Base-by-base conservation (phyloP, 2,113 vertebrate genomes). In the Cryptoleucopteryx plumbea region DNA sequence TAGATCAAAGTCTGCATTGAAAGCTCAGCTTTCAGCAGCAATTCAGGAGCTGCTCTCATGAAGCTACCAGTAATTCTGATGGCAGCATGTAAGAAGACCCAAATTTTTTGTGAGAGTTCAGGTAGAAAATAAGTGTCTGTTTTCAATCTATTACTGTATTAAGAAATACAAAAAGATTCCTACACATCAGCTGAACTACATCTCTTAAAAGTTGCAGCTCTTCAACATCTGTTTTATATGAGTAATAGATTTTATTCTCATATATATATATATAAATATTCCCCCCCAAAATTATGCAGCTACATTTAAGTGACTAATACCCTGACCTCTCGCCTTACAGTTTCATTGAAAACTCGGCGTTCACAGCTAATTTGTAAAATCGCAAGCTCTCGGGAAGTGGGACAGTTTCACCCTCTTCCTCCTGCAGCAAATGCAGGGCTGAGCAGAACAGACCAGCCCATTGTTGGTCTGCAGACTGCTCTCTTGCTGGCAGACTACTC, bases 381-480 rank as follows among this genome's bases (percentile, higher is more conserved):
- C 32, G n/a, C 48, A 27, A 27, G 50, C 12, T 34, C 73, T 66
- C 1, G 6, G 18, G 47, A 70, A 84, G 15, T 10, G 32, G 16
- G 19, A 72, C 13, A 18, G 21, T 50, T 82, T 89, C 65, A 38
- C 43, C 36, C 31, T 71, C 59, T 81, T 66, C 53, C 71, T 67
- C 66, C 43, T 22, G 42, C 74, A 77, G 63, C 47, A 52, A 88
- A 70, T 27, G 47, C 82, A 66, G 10, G 5, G 32, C 88, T 88
- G 71, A 78, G 75, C 23, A 91, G 87, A 90, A 95, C 94, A 94
- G 66, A 94, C 13, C 61, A 91, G 71, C 36, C 50, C 79, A 92
- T 96, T 96, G 90, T 90, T 95, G 70, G 22, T 40, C 56, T 65
- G 73, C 82, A 93, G 81, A 74, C 72, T 50, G 42, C 68, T 67